Conservation (phyloP, 2,113 vertebrate species). For the Sander vitreus region DNA sequence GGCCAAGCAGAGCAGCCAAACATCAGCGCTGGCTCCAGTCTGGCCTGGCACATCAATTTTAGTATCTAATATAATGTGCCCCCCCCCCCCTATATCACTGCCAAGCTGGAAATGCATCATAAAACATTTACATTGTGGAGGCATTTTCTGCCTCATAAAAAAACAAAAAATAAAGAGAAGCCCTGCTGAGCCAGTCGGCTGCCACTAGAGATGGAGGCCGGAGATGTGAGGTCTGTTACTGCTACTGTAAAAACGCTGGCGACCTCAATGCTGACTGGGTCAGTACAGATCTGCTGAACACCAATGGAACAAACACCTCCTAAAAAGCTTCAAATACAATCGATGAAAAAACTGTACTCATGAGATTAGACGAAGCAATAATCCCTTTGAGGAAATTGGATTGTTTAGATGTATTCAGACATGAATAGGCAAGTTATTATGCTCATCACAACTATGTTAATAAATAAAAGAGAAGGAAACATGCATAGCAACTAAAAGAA, state of each 20-base stretch:
- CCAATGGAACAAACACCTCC: constrained; percentile 42
- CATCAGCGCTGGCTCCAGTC: constrained; percentile 66
- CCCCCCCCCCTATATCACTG: constrained; percentile 19
- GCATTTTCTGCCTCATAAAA: constrained; percentile 73
- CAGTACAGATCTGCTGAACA: constrained; percentile 41
- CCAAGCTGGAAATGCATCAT: constrained; percentile 69
- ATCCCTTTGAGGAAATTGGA: constrained; percentile 27
- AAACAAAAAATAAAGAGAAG: constrained; percentile 65
- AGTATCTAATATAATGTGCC: constrained; percentile 60
- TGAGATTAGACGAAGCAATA: constrained; percentile 50
- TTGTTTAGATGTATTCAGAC: constrained; percentile 14
- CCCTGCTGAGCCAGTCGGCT: constrained; percentile 35
- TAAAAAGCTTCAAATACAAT: constrained; percentile 54
- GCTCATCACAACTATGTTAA: background rate
- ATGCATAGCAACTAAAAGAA: too few species aligned
- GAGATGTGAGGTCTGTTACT: constrained; percentile 27
- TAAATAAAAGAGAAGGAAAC: background rate
- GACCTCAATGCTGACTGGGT: constrained; percentile 36
- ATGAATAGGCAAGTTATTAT: background rate
- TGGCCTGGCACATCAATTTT: constrained; percentile 68
- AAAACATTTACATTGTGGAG: constrained; percentile 63
- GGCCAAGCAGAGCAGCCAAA: constrained; percentile 66
- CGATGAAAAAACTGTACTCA: constrained; percentile 2
- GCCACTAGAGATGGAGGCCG: constrained; percentile 9
- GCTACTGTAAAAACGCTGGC: background rate